Base-by-base conservation (phyloP, 2,113 vertebrate genomes). In the Atlantisia rogersi region DNA sequence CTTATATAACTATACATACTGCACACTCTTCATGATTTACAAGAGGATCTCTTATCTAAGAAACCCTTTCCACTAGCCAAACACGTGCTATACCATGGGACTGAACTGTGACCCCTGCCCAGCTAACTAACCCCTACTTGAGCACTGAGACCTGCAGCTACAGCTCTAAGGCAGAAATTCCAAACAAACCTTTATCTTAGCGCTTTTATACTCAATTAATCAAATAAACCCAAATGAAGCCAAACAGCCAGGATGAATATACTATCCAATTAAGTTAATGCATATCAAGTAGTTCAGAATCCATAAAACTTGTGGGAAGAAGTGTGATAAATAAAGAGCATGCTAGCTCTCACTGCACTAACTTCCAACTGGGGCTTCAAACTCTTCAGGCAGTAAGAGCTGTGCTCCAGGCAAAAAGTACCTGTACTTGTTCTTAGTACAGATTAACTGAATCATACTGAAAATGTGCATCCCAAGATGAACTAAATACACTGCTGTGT, bases 1-100 rank as follows among this genome's bases (percentile, higher is more conserved):
- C 68, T 87, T 88, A 81, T 56, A 19, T 53, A 86, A 88, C 62
- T 16, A 52, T 11, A 67, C 37, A 46, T 21, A 67, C 52, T 3
- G 22, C 70, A 76, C 62, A 69, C 84, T 32, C 40, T 26, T 21
- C 3, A 26, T 37, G 75, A 85, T 81, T 91, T 87, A 55, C 59
- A 69, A 64, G 59, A 86, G 62, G 77, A 58, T 84, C 81, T 81
- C 79, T 93, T 86, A 80, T 37, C 58, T 82, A 39, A 76, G 74
- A 81, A 44, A 68, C 28, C 32, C 81, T 5, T 40, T 48, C 82
- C 85, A 75, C 68, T 21, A 90, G 65, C 64, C 69, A 78, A 64
- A 78, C 90, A 95, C 44, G 74, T 95, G 97, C 94, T 80, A 20
- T 56, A 93, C 98, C 98, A 98, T 92, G 96, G 96, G 98, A 98